Evolutionary conservation across 2,113 vertebrate species (phyloP).

Genomic region (Clarias gariepinus): DNA sequence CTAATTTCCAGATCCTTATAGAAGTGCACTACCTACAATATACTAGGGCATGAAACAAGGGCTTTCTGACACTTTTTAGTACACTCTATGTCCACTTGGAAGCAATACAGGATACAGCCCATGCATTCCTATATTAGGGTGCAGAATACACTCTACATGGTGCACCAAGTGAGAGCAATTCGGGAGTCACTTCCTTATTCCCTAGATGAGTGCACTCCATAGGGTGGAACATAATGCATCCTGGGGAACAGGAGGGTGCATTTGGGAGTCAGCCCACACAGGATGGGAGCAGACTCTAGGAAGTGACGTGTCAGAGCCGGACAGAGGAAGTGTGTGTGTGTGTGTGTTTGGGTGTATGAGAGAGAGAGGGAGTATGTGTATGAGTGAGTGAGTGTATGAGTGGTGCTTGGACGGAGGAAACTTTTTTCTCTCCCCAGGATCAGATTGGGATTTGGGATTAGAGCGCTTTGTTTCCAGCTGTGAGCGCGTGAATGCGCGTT

Average conservation of each 20-base stretch:
- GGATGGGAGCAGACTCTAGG: constrained; percentile 61
- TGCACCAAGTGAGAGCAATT: neutral
- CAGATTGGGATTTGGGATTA: constrained; percentile 42
- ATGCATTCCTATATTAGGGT: neutral
- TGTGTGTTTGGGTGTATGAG: neutral
- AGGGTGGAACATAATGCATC: too few relatives aligned
- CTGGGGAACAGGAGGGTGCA: neutral
- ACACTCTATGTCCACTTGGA: too few relatives aligned
- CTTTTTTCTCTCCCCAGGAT: constrained; percentile 50
- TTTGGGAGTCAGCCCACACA: neutral
- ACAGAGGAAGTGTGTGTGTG: constrained; percentile 76
- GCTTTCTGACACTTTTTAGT: neutral
- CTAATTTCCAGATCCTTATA: too few relatives aligned
- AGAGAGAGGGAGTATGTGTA: neutral
- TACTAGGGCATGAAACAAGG: neutral
- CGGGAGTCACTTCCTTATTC: neutral
- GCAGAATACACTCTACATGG: neutral
- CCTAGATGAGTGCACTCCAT: neutral
- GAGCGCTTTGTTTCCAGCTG: constrained; percentile 43
- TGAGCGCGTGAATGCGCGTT: constrained; percentile 57
- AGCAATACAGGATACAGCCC: too few relatives aligned
- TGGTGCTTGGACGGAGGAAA: constrained; percentile 59
- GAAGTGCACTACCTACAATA: neutral
- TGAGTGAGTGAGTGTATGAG: neutral
- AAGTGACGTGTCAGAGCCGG: constrained; percentile 73